Base-by-base conservation (phyloP, 2,888 invertebrate genomes). In the Sabatieria punctata region DNA sequence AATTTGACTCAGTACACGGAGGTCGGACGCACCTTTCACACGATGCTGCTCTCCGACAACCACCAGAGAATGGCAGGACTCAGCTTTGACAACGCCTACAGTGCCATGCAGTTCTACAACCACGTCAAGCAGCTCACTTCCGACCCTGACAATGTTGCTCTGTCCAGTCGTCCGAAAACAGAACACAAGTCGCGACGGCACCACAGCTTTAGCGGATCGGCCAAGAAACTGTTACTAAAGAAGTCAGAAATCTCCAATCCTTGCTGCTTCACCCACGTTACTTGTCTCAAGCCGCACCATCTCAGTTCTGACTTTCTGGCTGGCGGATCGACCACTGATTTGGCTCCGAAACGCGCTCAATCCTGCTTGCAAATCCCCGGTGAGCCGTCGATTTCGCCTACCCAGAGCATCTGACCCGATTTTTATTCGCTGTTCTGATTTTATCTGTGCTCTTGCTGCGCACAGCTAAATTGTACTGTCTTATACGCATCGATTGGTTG, bases 31-130 rank as follows among this genome's bases (percentile, higher is more conserved):
- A 68, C 66, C 50, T 84, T 84, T 64, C 84, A 84, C 66, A 83
- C 82, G 36, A 77, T 84, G 78, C 78, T 78, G 66, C 71, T 79
- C 54, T 82, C 82, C 13, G 73, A 74, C 27, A 82, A 84, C 64
- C 82, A 82, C 66, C 76, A 78, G 49, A 75, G 77, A 50, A 72
- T 80, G 60, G 78, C 80, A 43, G 84, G 83, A 4, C 74, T 84
- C 56, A 80, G 81, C 63, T 84, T 82, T 67, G 82, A 82, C 65
- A 78, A 78, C 50, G 74, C 75, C 30, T 74, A 76, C 38, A 77
- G 80, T 1, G 82, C 83, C 0, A 72, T 75, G 38, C 78, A 78
- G 51, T 75, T 84, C 63, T 76, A 77, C 74, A 67, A 70, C 44
- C 75, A 77, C 60, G 75, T 82, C 48, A 3, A 11, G 30, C 2